phyloP scores from a whole-genome alignment of 2,888 invertebrate species.

The Pheosia tremula region DNA sequence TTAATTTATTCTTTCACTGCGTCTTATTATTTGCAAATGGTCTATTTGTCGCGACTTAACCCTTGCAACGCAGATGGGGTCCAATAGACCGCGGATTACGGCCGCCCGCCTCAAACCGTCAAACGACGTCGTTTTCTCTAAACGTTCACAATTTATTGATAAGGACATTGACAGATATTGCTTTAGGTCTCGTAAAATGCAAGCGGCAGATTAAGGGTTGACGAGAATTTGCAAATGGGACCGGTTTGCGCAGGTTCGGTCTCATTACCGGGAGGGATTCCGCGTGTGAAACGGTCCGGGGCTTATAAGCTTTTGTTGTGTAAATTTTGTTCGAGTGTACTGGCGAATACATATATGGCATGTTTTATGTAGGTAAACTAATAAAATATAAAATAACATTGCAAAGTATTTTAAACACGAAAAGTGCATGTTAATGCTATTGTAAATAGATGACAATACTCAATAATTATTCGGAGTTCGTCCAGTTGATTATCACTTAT shows the following conservation, averaged over 20 bases:
- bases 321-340: constrained; percentile 51
- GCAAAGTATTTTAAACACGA: no score
- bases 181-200: constrained; percentile 79
- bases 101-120: constrained; percentile 74
- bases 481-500: no score
- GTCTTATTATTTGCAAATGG: constrained; percentile 85
- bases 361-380: no score
- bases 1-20: constrained; percentile 84
- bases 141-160: constrained; percentile 82
- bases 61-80: constrained; percentile 81
- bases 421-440: no score
- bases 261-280: constrained; percentile 66
- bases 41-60: constrained; percentile 84
- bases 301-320: constrained; percentile 61
- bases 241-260: constrained; percentile 64
- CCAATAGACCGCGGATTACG: constrained; percentile 76
- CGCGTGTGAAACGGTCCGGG: constrained; percentile 52
- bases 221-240: constrained; percentile 78
- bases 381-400: no score
- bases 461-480: no score
- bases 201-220: constrained; percentile 79
- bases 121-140: constrained; percentile 79
- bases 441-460: no score
- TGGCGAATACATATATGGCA: constrained; percentile 13
- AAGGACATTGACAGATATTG: constrained; percentile 84